A percentile compares a stretch with the other conserved stretches of the same genome.
phyloP scores from a whole-genome alignment of 1,140 invertebrate species.

The Drosophila orena region DNA sequence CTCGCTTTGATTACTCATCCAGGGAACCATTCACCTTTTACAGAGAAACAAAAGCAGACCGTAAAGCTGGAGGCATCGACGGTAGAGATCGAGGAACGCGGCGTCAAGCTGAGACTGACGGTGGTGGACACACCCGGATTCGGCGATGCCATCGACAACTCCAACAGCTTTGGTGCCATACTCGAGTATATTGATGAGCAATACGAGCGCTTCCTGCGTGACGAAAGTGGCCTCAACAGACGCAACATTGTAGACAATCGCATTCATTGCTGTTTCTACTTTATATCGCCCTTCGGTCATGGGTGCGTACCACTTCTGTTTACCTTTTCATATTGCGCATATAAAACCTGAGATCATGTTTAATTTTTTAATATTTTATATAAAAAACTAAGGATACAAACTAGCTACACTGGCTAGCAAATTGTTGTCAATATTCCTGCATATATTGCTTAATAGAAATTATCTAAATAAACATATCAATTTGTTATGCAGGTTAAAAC shows the following conservation, averaged over 20 bases:
- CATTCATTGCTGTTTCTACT: constrained; percentile 99
- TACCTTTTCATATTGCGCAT: background rate
- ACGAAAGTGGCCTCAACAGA: constrained; percentile 96
- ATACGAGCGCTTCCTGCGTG: constrained; percentile 95
- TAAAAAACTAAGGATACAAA: too few relatives aligned
- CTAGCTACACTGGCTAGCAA: too few relatives aligned
- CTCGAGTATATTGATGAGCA: constrained; percentile 97
- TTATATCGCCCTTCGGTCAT: constrained; percentile 99
- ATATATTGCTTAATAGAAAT: too few relatives aligned
- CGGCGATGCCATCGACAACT: constrained; percentile 99
- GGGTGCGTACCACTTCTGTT: constrained; percentile 87
- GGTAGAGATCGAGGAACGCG: constrained; percentile 96
- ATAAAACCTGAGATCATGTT: too few relatives aligned
- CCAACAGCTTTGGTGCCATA: constrained; percentile 95
- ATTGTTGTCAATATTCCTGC: too few relatives aligned
- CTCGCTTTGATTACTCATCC: background rate
- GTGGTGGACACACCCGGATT: constrained; percentile 99
- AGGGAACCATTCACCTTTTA: background rate
- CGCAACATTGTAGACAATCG: constrained; percentile 96
- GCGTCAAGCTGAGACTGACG: constrained; percentile 94
- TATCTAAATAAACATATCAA: too few relatives aligned
- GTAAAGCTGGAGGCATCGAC: constrained; percentile 96
- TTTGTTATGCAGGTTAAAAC: constrained; percentile 87
- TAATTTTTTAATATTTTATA: too few relatives aligned
- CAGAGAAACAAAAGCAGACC: constrained; percentile 95